Evolutionary conservation across 2,888 invertebrate genomes (phyloP).

Genomic region (Drosophila barbarae): DNA sequence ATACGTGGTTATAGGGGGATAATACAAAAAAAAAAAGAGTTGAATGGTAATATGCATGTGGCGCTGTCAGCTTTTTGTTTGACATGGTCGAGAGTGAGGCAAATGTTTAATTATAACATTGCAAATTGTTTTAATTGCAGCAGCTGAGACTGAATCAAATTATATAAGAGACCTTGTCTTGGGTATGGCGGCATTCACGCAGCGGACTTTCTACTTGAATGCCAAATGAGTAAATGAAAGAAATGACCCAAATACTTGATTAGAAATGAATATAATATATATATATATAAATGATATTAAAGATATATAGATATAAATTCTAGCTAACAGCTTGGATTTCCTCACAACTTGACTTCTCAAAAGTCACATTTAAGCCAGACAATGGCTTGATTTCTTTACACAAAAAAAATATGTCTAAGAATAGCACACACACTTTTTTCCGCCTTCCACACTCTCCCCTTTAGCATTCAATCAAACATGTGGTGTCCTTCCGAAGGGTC

Average conservation of each 20-base stretch:
- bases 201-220: constrained; percentile 26
- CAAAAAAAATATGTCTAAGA: neutral
- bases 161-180: constrained; percentile 24
- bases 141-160: constrained; percentile 18
- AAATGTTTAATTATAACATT: constrained; percentile 61
- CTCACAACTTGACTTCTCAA: neutral
- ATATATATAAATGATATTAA: neutral
- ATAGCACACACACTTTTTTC: constrained; percentile 4
- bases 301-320: neutral
- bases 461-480: constrained; percentile 4
- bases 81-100: constrained; percentile 54
- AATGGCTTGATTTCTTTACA: neutral
- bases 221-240: neutral
- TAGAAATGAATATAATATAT: neutral
- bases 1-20: too few relatives aligned
- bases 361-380: neutral
- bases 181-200: constrained; percentile 7
- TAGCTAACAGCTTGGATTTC: too few relatives aligned
- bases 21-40: neutral
- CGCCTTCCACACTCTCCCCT: neutral
- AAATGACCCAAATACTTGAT: constrained; percentile 11
- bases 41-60: constrained; percentile 34
- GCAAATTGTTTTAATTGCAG: constrained; percentile 61
- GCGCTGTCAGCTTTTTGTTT: constrained; percentile 48
- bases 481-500: constrained; percentile 1